phyloP scores from a whole-genome alignment of 2,113 vertebrate genomes.

The Benitochromis conjunctus region DNA sequence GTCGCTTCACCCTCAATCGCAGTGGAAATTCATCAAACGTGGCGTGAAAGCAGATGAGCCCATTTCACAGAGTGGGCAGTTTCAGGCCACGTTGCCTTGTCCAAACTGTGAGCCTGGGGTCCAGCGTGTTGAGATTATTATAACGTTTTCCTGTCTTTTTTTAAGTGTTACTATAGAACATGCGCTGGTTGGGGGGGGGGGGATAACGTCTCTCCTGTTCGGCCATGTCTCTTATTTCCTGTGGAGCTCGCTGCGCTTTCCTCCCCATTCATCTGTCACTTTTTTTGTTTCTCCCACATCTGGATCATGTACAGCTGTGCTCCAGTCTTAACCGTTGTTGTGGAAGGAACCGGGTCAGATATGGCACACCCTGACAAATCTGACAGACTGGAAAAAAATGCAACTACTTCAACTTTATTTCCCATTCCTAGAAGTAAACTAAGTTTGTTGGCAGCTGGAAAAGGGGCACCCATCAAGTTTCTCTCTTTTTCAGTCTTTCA shows the following conservation, averaged over 20 bases:
- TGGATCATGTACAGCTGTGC: slow-evolving; percentile 23
- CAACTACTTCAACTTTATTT: not conserved
- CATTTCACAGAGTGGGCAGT: not conserved
- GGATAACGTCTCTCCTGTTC: slow-evolving; percentile 12
- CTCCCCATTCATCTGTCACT: slow-evolving; percentile 10
- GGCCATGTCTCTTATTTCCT: slow-evolving; percentile 21
- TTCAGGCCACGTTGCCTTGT: not conserved
- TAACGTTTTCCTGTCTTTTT: not conserved
- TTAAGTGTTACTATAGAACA: slow-evolving; percentile 15
- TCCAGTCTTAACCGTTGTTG: slow-evolving; percentile 41
- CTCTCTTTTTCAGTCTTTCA: slow-evolving; percentile 32
- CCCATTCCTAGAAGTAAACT: slow-evolving; percentile 49
- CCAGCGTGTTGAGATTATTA: not conserved
- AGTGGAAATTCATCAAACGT: not conserved
- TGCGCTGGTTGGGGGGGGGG: not conserved
- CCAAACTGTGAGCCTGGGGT: not conserved
- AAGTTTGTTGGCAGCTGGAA: slow-evolving; percentile 54
- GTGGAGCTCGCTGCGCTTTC: slow-evolving; percentile 57
- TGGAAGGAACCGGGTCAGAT: slow-evolving; percentile 32
- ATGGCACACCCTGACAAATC: slow-evolving; percentile 18
- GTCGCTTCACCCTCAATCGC: not conserved
- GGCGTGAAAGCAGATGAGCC: not conserved
- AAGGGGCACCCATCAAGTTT: slow-evolving; percentile 18
- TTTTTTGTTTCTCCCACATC: slow-evolving; percentile 28
- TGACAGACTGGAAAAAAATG: slow-evolving; percentile 37